Evolutionary conservation across 2,797 vertebrate genomes (phyloP), one percentile per base, ranked within the genome.

Genomic region (Glyptemys insculpta): DNA sequence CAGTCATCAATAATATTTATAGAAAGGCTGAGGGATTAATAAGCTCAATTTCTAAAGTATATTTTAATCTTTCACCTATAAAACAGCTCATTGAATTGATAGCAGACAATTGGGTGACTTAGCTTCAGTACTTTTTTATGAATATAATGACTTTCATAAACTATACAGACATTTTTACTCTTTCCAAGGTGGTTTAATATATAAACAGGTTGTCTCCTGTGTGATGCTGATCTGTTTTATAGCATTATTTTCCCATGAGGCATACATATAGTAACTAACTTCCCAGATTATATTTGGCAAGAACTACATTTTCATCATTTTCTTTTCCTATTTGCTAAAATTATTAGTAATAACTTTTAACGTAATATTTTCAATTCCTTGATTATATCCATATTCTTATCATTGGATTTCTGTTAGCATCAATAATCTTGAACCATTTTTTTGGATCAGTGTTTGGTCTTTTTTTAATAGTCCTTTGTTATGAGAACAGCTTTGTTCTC

Each of bases 401-500:
- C n/a, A 11, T 84, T 90, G 2, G 34, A 29, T 89, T 88, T 86
- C 52, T 92, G 90, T 76, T 83, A 83, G 9, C 6, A 87, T 11
- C 34, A 89, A 12, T 29, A 89, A 27, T 52, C 94, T 90, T 83
- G 14, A 8, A n/a, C 72, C 56, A n/a, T 78, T 79, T 79, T 2
- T 79, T 81, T 59, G 57, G 79, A 50, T 68, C 25, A 59, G 80
- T 53, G 44, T 59, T 91, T 81, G 29, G 37, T 85, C 18, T 85
- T 90, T 49, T 88, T 27, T 93, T 92, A 86, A 6, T 37, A 37
- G 57, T 37, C 94, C 91, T 96, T 95, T 79, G 34, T 89, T 83
- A 9, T 83, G 53, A 91, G 88, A 94, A 79, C 18, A 0, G 0
- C 53, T 93, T 93, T 95, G 52, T 83, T 89, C n/a, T 93, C 91